phyloP scores from a whole-genome alignment of 2,888 invertebrate species.

The Nemoura dubitans region DNA sequence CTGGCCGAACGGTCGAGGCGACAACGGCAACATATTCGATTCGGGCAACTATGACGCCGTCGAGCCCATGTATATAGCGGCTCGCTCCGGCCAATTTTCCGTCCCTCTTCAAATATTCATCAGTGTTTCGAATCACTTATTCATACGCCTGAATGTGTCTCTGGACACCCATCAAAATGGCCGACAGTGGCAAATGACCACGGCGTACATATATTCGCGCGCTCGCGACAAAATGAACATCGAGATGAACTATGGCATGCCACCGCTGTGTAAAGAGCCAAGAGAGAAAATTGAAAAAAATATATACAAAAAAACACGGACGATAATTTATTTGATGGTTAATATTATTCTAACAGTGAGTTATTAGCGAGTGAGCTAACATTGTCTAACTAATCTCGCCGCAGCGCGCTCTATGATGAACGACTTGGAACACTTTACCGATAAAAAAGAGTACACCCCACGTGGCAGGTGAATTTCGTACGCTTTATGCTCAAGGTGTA shows the following conservation, averaged over 20 bases:
- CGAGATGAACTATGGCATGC: conserved; percentile 9
- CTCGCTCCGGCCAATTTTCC: conserved; percentile 22
- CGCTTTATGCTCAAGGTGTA: not conserved
- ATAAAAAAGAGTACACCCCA: not conserved
- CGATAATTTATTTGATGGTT: conserved; percentile 12
- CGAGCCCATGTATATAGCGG: not conserved
- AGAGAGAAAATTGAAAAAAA: conserved; percentile 4
- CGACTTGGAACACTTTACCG: not conserved
- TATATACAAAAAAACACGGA: not conserved
- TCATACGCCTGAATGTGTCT: conserved; percentile 44
- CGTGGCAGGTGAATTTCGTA: not conserved
- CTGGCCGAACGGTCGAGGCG: not conserved
- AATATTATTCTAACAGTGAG: conserved; percentile 18
- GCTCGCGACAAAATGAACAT: conserved; percentile 9
- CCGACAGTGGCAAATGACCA: conserved; percentile 33
- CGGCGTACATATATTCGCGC: conserved; percentile 9
- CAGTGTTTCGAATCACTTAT: conserved; percentile 43
- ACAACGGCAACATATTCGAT: conserved; percentile 16
- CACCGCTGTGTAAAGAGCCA: not conserved
- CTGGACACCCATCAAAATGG: conserved; percentile 44
- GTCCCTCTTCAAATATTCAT: conserved; percentile 43
- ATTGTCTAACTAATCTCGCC: conserved; percentile 24
- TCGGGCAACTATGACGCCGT: not conserved
- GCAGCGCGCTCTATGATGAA: not conserved
- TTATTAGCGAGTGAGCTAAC: not conserved